Conservation (phyloP, 2,113 vertebrate genomes). For the Bujurquina vittata region DNA sequence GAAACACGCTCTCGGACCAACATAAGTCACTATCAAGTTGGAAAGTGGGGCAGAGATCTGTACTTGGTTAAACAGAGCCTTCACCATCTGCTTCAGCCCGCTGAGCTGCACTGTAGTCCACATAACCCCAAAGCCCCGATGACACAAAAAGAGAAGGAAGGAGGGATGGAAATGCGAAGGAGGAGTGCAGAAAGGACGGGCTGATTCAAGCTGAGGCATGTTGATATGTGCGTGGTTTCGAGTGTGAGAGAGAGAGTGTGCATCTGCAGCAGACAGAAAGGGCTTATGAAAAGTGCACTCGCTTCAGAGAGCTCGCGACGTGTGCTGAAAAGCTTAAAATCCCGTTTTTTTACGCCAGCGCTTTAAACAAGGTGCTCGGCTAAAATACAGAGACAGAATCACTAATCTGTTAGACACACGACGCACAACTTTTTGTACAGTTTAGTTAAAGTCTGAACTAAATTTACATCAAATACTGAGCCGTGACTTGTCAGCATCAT, state of each 20-base stretch:
- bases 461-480: constrained; percentile 3
- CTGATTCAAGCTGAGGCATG: constrained; percentile 73
- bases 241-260: neutral
- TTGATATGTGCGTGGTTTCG: constrained; percentile 31
- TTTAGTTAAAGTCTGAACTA: neutral
- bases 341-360: constrained; percentile 4
- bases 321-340: constrained; percentile 38
- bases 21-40: constrained; percentile 35
- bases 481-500: rapidly evolving
- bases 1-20: neutral
- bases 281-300: constrained; percentile 50
- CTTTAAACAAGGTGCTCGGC: constrained; percentile 21
- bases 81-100: constrained; percentile 58
- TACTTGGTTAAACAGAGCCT: constrained; percentile 34
- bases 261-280: constrained; percentile 38
- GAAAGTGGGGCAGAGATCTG: constrained; percentile 50
- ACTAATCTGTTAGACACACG: neutral
- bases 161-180: constrained; percentile 42
- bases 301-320: neutral
- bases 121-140: constrained; percentile 6
- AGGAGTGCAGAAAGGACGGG: constrained; percentile 45
- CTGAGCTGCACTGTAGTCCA: constrained; percentile 18
- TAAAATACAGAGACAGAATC: neutral
- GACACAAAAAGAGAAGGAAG: constrained; percentile 12
- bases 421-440: neutral